Base-by-base conservation (phyloP, 2,797 vertebrate species). In the Microctenopoma stevenorrisi region DNA sequence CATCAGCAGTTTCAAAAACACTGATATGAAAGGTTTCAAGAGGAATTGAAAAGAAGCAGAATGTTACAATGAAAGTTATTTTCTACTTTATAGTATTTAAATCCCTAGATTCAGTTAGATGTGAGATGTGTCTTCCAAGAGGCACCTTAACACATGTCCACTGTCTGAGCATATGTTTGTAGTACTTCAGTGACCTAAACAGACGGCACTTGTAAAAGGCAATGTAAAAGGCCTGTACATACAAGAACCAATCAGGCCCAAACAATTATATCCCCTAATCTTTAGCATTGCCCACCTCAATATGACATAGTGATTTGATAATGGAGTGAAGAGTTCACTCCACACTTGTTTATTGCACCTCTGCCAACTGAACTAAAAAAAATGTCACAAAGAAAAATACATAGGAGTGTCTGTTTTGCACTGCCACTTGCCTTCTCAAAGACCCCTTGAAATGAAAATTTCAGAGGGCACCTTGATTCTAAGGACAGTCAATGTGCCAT, bases 251-350 rank as follows among this genome's bases (percentile, higher is more conserved):
- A 7, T 66, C 25, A 51, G 40, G n/a, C 26, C 3, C 1, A 56
- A 1, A 55, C 26, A 65, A 60, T 53, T 0, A 51, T 44, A 62
- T 72, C 38, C 52, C 60, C 3, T 51, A 44, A 60, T 58, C 14
- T 30, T 7, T 15, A 59, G 25, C 58, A 57, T 10, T 11, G 15
- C 4, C 18, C 10, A 25, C 4, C 16, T 50, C 48, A 26, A 25
- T 10, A 30, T 56, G 57, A 37, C 38, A 64, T n/a, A 13, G 16
- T 61, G 42, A 16, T 57, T 54, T 54, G 7, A 33, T 73, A 58
- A 33, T 28, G 1, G 3, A 14, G 30, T 33, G 35, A 57, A 18
- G 18, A 38, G 15, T 58, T 59, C 4, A 15, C 22, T 47, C 28
- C 28, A 51, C 5, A 28, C 55, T 10, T 4, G 9, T 37, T 55